Conservation (phyloP, 2,797 vertebrate genomes). For the Xerus rutilus region DNA sequence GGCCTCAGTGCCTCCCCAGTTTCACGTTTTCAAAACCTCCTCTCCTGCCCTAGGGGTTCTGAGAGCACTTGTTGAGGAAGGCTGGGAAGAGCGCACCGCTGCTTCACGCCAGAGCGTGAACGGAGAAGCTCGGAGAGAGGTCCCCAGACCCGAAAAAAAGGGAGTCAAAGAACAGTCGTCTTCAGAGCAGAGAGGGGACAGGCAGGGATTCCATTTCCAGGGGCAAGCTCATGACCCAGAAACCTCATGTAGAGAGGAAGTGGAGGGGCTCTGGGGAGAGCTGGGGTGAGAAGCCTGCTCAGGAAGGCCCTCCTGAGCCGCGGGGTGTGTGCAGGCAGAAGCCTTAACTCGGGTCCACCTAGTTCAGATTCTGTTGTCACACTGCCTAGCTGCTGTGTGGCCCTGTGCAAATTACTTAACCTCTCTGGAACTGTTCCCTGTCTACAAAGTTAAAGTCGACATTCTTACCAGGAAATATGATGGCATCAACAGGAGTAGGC, state of each 20-base stretch:
- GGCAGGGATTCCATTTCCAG: not conserved
- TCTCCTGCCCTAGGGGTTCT: not conserved
- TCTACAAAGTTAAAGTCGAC: not conserved
- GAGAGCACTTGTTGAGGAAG: not conserved
- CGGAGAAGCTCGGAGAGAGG: not conserved
- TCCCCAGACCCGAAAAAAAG: not conserved
- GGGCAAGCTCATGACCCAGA: not conserved
- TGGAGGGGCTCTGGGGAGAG: not conserved
- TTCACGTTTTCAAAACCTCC: not conserved
- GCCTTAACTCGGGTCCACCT: not conserved
- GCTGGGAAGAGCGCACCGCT: not conserved
- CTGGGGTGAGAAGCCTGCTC: not conserved
- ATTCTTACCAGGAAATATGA: not conserved
- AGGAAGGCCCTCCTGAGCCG: not conserved
- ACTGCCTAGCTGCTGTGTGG: not conserved
- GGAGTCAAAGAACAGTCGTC: not conserved
- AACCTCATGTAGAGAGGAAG: not conserved
- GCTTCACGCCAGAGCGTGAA: not conserved
- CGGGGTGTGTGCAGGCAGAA: rapidly evolving
- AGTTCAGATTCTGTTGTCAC: not conserved
- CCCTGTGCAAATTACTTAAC: not conserved
- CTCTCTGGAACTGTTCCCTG: not conserved
- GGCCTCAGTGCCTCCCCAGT: not conserved
- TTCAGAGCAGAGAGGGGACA: not conserved
- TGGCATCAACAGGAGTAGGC: not conserved